These are phyloP conservation scores for Parnassius mnemosyne DNA, from an alignment of 2,888 invertebrate genomes.

Conservation along the genomic window DNA sequence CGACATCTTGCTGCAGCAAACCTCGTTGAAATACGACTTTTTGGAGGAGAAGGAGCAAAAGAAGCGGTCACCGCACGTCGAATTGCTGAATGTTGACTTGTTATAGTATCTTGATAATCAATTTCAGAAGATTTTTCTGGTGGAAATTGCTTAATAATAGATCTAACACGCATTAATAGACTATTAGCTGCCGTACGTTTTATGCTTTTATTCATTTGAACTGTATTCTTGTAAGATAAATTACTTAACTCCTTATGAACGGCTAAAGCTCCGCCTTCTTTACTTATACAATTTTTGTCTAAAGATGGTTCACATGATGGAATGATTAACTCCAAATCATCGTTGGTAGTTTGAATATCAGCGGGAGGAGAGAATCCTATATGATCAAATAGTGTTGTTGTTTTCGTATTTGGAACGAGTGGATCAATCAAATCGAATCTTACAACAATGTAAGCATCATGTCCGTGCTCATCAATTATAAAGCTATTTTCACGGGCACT, in stretches of 20 bases:
- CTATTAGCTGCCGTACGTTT: slow-evolving; percentile 69
- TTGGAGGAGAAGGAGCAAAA: slow-evolving; percentile 63
- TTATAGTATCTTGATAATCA: slow-evolving; percentile 65
- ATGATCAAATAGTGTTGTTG: slow-evolving; percentile 47
- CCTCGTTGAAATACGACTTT: slow-evolving; percentile 38
- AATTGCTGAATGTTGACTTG: slow-evolving; percentile 62
- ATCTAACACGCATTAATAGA: slow-evolving; percentile 57
- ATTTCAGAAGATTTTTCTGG: slow-evolving; percentile 54
- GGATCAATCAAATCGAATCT: slow-evolving; percentile 61
- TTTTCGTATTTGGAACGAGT: slow-evolving; percentile 52
- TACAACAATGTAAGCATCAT: slow-evolving; percentile 52
- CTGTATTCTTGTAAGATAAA: slow-evolving; percentile 53
- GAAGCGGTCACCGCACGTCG: slow-evolving; percentile 67
- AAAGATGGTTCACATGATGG: slow-evolving; percentile 47
- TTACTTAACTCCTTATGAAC: slow-evolving; percentile 66
- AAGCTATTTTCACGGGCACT: slow-evolving; percentile 50
- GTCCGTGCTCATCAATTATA: slow-evolving; percentile 53
- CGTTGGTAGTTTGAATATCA: slow-evolving; percentile 39
- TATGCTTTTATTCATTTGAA: slow-evolving; percentile 66
- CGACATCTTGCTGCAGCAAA: slow-evolving; percentile 55
- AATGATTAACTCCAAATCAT: slow-evolving; percentile 44
- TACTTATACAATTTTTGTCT: slow-evolving; percentile 57
- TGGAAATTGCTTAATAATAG: slow-evolving; percentile 63
- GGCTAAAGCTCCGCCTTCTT: slow-evolving; percentile 62
- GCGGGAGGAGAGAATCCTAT: slow-evolving; percentile 51